These are phyloP conservation scores for Lepidurus couesii DNA, from an alignment of 1,140 invertebrate species.

Conservation along the genomic window DNA sequence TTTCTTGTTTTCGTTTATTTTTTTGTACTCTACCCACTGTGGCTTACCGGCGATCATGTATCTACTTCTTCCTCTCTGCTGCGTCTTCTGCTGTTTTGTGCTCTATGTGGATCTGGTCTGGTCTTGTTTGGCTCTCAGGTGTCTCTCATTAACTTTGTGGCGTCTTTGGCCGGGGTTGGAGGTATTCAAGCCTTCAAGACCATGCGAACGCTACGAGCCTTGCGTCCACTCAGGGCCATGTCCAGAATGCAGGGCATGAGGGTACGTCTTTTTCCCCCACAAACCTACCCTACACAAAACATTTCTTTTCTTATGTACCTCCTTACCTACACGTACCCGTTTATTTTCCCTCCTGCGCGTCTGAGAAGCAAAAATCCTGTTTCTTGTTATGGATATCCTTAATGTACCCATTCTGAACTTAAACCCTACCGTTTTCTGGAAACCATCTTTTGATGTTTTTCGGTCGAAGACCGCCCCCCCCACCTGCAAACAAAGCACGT, in stretches of 20 bases:
- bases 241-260: conserved; percentile 97
- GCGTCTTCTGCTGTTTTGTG: conserved; percentile 25
- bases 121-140: conserved; percentile 64
- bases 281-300: background rate
- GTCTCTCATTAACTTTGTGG: conserved; percentile 94
- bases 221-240: conserved; percentile 90
- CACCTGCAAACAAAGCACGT: background rate
- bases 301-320: background rate
- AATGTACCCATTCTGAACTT: conserved; percentile 10
- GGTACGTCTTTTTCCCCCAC: conserved; percentile 60
- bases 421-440: conserved; percentile 11
- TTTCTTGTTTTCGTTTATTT: conserved; percentile 7
- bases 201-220: conserved; percentile 89
- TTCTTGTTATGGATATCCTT: background rate
- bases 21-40: conserved; percentile 21
- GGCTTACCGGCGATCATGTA: conserved; percentile 6
- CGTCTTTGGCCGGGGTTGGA: conserved; percentile 83
- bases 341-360: background rate
- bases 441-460: background rate
- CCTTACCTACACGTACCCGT: background rate
- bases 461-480: background rate
- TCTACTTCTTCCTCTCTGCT: conserved; percentile 31
- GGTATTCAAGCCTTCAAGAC: conserved; percentile 97
- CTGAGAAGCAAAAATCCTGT: background rate
- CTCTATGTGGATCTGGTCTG: conserved; percentile 27